These are phyloP conservation scores for Equus przewalskii DNA, from an alignment of 2,113 vertebrate species.

Conservation along the genomic window DNA sequence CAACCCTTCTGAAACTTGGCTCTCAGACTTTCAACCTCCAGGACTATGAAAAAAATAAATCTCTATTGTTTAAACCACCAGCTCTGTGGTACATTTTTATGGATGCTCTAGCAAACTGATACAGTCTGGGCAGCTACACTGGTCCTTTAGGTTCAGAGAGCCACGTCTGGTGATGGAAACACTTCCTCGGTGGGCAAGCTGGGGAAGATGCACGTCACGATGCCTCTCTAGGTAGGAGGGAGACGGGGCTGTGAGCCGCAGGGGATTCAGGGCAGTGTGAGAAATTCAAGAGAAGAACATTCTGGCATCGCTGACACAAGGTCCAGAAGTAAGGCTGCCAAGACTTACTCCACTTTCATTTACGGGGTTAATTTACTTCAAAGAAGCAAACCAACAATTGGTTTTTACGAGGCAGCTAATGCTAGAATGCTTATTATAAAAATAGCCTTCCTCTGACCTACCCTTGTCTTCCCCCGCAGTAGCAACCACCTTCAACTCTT, in stretches of 20 bases:
- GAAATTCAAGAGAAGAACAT: neutral
- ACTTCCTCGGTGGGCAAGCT: rapidly evolving
- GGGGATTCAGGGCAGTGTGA: neutral
- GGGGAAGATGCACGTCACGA: rapidly evolving
- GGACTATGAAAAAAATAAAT: neutral
- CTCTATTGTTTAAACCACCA: neutral
- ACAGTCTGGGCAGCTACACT: neutral
- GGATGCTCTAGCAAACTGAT: neutral
- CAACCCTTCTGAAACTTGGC: neutral
- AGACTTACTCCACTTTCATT: neutral
- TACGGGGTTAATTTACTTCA: neutral
- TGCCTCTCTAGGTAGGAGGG: rapidly evolving
- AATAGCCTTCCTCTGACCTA: neutral
- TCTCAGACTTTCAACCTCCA: neutral
- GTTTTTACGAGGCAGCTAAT: neutral
- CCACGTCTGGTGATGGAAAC: rapidly evolving
- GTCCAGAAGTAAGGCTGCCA: neutral
- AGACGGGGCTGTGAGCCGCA: rapidly evolving
- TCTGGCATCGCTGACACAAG: neutral
- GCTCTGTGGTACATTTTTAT: neutral
- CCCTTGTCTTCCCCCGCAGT: rapidly evolving
- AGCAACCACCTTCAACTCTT: neutral
- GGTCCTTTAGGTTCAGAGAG: neutral
- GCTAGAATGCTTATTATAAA: neutral
- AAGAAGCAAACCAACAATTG: neutral